phyloP scores from a whole-genome alignment of 1,140 invertebrate species.

The Temnothorax longispinosus region DNA sequence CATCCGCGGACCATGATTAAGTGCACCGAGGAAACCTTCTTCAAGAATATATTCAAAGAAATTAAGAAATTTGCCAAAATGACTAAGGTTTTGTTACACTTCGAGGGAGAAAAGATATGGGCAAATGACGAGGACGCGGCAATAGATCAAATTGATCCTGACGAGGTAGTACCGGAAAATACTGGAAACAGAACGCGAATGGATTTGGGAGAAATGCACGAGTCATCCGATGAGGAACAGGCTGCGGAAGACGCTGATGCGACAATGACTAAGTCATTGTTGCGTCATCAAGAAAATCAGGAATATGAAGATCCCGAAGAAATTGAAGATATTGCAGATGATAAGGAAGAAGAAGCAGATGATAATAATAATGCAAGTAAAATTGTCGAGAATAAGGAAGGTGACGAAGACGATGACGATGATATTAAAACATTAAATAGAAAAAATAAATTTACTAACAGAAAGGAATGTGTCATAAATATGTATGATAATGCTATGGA shows the following conservation, averaged over 20 bases:
- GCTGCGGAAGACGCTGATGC: slow-evolving; percentile 87
- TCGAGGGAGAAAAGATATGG: slow-evolving; percentile 80
- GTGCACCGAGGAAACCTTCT: slow-evolving; percentile 89
- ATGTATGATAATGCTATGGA: slow-evolving; percentile 86
- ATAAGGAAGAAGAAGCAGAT: slow-evolving; percentile 85
- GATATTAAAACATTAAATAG: slow-evolving; percentile 70
- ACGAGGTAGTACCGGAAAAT: slow-evolving; percentile 57
- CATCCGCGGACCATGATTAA: slow-evolving; percentile 90
- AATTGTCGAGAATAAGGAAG: slow-evolving; percentile 75
- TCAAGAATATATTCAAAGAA: slow-evolving; percentile 87
- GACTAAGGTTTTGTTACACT: slow-evolving; percentile 78
- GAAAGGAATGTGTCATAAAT: slow-evolving; percentile 79
- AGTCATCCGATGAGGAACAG: slow-evolving; percentile 89
- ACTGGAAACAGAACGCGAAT: slow-evolving; percentile 43
- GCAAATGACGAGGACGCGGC: slow-evolving; percentile 82
- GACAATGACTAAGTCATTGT: slow-evolving; percentile 86
- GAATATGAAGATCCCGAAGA: slow-evolving; percentile 92
- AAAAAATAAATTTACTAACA: slow-evolving; percentile 77
- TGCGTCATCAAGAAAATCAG: slow-evolving; percentile 88
- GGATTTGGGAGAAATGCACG: slow-evolving; percentile 85
- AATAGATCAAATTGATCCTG: slow-evolving; percentile 81
- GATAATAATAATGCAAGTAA: slow-evolving; percentile 47
- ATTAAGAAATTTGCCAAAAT: slow-evolving; percentile 86
- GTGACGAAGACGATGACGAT: slow-evolving; percentile 79
- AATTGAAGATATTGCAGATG: slow-evolving; percentile 79